Evolutionary conservation across 2,113 vertebrate genomes (phyloP).

Genomic region (Pluvianellus socialis): DNA sequence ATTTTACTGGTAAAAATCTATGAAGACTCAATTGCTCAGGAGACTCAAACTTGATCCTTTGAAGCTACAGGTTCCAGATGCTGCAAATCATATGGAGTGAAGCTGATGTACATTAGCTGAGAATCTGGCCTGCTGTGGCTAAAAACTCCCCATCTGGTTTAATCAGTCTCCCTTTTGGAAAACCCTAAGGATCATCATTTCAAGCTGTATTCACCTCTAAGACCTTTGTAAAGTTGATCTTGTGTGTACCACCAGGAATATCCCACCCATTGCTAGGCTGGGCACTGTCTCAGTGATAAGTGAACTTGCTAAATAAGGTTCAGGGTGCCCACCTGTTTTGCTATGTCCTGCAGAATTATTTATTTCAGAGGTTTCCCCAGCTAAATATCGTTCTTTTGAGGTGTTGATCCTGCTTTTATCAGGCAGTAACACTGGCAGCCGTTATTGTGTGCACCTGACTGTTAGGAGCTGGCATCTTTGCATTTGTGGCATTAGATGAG

Average conservation of each 20-base stretch:
- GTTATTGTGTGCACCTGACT: neutral
- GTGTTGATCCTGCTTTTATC: neutral
- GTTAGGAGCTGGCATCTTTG: neutral
- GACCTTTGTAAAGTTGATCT: neutral
- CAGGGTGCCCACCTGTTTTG: neutral
- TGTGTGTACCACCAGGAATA: neutral
- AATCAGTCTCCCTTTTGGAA: constrained; percentile 27
- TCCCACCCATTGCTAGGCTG: neutral
- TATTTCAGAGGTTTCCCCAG: neutral
- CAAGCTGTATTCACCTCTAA: neutral
- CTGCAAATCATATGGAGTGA: constrained; percentile 11
- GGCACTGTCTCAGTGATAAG: neutral
- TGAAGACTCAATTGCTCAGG: constrained; percentile 14
- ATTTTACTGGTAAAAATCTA: constrained; percentile 48
- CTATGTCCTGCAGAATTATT: neutral
- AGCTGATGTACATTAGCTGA: constrained; percentile 12
- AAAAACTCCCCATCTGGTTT: constrained; percentile 38
- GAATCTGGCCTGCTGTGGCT: constrained; percentile 9
- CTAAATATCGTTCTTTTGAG: neutral
- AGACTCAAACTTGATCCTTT: neutral
- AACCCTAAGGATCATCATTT: neutral
- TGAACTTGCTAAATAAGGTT: neutral
- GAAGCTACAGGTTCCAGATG: constrained; percentile 34
- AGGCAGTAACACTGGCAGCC: neutral
- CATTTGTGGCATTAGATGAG: neutral